Conservation (phyloP, 2,888 invertebrate species). For the Slavum lentiscoides region DNA sequence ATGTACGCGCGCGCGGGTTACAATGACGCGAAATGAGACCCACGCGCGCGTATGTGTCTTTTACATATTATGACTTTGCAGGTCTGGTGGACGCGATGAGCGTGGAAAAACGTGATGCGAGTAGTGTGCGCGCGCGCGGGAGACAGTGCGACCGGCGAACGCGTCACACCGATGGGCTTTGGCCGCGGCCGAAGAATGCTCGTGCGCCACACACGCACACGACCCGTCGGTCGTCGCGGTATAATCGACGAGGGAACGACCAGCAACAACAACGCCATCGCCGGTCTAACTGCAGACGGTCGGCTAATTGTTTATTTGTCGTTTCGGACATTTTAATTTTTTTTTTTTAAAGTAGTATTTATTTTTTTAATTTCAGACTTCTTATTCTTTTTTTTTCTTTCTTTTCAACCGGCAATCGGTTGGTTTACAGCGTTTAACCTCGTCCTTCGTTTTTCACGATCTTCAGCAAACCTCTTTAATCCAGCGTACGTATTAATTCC, state of each 20-base stretch:
- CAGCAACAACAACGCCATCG: neutral
- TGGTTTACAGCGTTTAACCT: no score
- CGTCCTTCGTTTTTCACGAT: no score
- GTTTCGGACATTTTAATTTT: no score
- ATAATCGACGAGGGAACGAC: conserved; percentile 6
- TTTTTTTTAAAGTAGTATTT: no score
- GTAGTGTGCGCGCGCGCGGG: neutral
- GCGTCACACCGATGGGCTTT: conserved; percentile 15
- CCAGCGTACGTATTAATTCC: no score
- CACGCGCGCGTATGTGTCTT: no score
- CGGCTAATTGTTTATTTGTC: conserved; percentile 28
- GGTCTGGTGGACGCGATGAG: neutral
- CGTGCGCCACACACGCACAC: neutral
- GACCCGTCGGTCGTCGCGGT: neutral
- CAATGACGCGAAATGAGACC: conserved; percentile 11
- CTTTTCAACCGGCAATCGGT: no score
- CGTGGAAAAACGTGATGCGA: conserved; percentile 17
- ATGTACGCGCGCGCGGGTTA: neutral
- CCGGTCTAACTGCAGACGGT: no score
- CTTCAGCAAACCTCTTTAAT: no score
- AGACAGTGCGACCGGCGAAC: conserved; percentile 29
- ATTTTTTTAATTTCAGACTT: no score
- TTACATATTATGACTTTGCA: neutral
- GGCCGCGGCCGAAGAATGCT: conserved; percentile 12
- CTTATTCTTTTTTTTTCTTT: no score